Conservation (phyloP, 2,797 vertebrate genomes). For the Erpetoichthys calabaricus region DNA sequence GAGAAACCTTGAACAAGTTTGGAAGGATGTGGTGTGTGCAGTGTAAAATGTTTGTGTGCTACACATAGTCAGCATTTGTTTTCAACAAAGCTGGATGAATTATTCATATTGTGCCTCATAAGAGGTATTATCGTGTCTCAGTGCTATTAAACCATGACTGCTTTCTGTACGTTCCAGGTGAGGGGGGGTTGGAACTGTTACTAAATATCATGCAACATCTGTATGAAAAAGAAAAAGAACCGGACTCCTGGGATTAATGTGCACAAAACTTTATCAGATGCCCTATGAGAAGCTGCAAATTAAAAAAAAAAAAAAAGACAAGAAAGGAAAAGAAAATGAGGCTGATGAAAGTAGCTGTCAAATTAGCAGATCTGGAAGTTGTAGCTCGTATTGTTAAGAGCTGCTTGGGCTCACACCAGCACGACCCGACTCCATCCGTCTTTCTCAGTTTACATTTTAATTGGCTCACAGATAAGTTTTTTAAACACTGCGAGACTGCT, state of each 20-base stretch:
- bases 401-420: constrained; percentile 56
- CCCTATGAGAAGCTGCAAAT: constrained; percentile 32
- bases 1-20: no score
- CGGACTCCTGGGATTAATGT: constrained; percentile 28
- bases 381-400: constrained; percentile 50
- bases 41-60: no score
- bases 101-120: not conserved
- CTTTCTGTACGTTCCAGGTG: not conserved
- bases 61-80: no score
- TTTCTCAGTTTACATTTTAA: constrained; percentile 74
- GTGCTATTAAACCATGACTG: not conserved
- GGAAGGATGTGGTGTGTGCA: no score
- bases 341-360: constrained; percentile 61
- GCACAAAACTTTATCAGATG: constrained; percentile 22
- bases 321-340: constrained; percentile 16
- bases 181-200: not conserved
- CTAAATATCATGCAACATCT: not conserved
- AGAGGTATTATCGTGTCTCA: not conserved
- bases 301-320: constrained; percentile 13
- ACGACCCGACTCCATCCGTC: constrained; percentile 52
- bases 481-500: constrained; percentile 63
- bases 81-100: not conserved
- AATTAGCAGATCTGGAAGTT: constrained; percentile 57
- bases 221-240: constrained; percentile 1
- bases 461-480: constrained; percentile 67